Evolutionary conservation across 2,113 vertebrate species (phyloP), one percentile per base, ranked within the genome.

Genomic region (Scomber colias): DNA sequence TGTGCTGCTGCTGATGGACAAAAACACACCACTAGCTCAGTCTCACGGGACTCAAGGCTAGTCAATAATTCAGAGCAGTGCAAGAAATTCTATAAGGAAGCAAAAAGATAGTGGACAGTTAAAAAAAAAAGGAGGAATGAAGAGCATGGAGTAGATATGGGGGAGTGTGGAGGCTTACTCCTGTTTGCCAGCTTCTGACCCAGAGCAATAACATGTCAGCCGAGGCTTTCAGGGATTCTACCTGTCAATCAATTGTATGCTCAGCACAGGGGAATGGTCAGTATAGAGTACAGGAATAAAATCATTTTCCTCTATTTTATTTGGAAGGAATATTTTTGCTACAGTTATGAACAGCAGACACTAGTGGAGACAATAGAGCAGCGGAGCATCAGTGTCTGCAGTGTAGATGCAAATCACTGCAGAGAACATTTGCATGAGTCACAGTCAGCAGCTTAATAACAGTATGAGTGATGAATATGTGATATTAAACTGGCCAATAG

Each of bases 31-130:
- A 21, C 57, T 21, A 30, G 60, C 66, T 72, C 45, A 24, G 51
- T 86, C 93, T 90, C 87, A 61, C 0, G 65, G 79, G 92, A 92
- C 57, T 71, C 35, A 48, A 82, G 77, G 79, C 90, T 78, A 74
- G 88, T 94, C 91, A 94, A 93, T 94, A 93, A 93, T 95, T 94
- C 89, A 92, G 75, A 80, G 60, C 55, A 73, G 6, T 46, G 63
- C 53, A 17, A 84, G 79, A 86, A 75, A 93, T 92, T 76, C 76
- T 84, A 86, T 92, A 83, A 81, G 83, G 54, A 83, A 63, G 72
- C 54, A 75, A 71, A 69, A 66, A 81, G 56, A 91, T 69, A 84
- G 75, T 75, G 61, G 71, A 82, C 67, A 75, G 74, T 61, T 16
- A n/a, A 45, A 57, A 68, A 67, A 67, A 48, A 51, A 64, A 56